A percentile compares a stretch with the other conserved stretches of the same genome.
phyloP scores from a whole-genome alignment of 2,797 vertebrate species.

The Erethizon dorsatum region DNA sequence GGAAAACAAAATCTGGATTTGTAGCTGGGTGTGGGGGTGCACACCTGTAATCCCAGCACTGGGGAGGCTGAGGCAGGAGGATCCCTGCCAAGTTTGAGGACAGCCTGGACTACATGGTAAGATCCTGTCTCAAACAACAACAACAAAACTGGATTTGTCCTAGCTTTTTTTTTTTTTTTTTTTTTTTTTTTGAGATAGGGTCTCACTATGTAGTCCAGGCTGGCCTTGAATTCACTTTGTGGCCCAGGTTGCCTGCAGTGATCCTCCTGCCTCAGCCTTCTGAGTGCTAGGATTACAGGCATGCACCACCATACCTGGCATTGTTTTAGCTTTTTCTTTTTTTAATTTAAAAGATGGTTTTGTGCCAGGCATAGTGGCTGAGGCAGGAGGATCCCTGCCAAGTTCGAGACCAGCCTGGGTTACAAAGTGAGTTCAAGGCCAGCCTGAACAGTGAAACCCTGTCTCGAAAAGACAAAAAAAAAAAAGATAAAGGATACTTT shows the following conservation, averaged over 20 bases:
- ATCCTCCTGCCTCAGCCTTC: background rate
- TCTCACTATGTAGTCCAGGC: background rate
- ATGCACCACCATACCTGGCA: background rate
- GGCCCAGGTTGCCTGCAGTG: background rate
- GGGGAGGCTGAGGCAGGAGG: background rate
- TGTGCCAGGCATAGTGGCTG: background rate
- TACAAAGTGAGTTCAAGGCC: background rate
- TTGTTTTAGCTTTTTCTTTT: background rate
- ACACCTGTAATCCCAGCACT: background rate
- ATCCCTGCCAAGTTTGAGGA: background rate
- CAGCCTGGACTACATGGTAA: background rate
- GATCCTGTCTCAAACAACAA: background rate
- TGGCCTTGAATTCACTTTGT: background rate
- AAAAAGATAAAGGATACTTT: conserved; percentile 28
- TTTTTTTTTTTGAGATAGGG: background rate
- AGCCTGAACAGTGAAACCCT: background rate
- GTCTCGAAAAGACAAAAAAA: background rate
- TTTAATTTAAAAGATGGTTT: conserved; percentile 58
- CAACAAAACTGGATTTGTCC: background rate
- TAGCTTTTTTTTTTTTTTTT: background rate
- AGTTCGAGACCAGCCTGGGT: background rate
- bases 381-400: background rate
- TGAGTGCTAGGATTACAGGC: background rate
- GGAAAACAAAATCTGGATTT: conserved; percentile 45
- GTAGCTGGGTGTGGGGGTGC: background rate